A percentile compares a stretch with the other conserved stretches of the same genome.
These are phyloP conservation scores for Archaeoteleia sp. DNA, from an alignment of 2,888 invertebrate species.

Conservation along the genomic window DNA sequence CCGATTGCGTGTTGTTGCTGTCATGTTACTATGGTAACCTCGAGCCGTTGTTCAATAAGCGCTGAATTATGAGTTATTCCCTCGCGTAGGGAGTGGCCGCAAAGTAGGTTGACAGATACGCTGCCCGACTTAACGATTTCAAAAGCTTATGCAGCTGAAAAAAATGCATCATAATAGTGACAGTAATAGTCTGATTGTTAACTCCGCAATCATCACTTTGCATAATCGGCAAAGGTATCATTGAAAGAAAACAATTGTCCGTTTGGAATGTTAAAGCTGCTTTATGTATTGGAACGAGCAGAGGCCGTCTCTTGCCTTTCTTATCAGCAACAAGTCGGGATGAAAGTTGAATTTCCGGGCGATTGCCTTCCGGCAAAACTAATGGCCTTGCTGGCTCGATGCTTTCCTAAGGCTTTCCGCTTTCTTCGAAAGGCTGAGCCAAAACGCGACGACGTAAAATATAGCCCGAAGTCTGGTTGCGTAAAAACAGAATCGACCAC, in stretches of 20 bases:
- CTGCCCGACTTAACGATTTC: constrained; percentile 33
- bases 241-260: not conserved
- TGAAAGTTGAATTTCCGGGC: constrained; percentile 27
- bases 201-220: constrained; percentile 3
- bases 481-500: too few relatives aligned
- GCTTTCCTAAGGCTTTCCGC: constrained; percentile 4
- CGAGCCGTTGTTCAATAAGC: constrained; percentile 66
- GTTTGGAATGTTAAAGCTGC: not conserved
- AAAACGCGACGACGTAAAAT: too few relatives aligned
- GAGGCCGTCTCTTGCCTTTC: constrained; percentile 7
- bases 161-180: not conserved
- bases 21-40: constrained; percentile 68
- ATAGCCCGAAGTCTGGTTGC: too few relatives aligned
- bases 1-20: constrained; percentile 64
- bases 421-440: constrained; percentile 2
- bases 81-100: constrained; percentile 36
- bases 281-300: constrained; percentile 5
- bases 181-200: constrained; percentile 15
- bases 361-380: constrained; percentile 42
- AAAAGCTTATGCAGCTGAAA: constrained; percentile 17
- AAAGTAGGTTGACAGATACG: constrained; percentile 51
- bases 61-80: constrained; percentile 65
- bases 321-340: constrained; percentile 44
- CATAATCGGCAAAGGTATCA: not conserved
- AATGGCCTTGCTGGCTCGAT: constrained; percentile 25